Base-by-base conservation (phyloP, 2,797 vertebrate species). In the Eulemur mongoz region DNA sequence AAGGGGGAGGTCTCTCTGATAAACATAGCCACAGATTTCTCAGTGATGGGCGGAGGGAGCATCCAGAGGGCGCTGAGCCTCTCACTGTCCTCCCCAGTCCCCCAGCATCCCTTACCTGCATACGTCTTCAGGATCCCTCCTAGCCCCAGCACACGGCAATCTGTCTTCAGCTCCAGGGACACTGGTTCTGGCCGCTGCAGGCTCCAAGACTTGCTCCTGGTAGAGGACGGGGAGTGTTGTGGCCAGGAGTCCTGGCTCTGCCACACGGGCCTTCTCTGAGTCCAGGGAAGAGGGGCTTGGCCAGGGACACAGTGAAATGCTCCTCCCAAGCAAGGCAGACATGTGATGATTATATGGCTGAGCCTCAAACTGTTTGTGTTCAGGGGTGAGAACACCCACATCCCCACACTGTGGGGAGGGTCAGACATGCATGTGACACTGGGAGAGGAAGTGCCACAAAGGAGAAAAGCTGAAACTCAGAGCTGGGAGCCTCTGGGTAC, bases 131-230 rank as follows among this genome's bases (percentile, higher is more conserved):
- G 91, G 63, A 93, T 52, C 48, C 91, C 94, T 84, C 93, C 94
- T 13, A 97, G 91, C 7, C 97, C 96, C 4, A n/a, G 82, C n/a
- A 97, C 91, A 38, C 18, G 67, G 14, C 96, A 97, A 5, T 86
- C 83, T 7, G 96, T 97, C 94, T 81, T 97, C 61, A 96, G 89
- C 14, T 95, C 94, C 65, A 98, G 50, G 63, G 79, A 93, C 35
- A 95, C 61, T 32, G 94, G 69, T 59, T 97, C 95, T 69, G 97
- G 96, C 67, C 7, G 25, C 80, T 78, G 91, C 13, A 96, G 83
- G 63, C n/a, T 95, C 96, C 96, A 97, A 63, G 92, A 93, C 35
- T 91, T 88, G 94, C 92, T 95, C 81, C 96, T 97, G 65, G 63
- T 43, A 75, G 79, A 95, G 54, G 40, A 88, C 1, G 27, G 25